Conservation (phyloP, 2,888 invertebrate species). For the Bombylius discolor region DNA sequence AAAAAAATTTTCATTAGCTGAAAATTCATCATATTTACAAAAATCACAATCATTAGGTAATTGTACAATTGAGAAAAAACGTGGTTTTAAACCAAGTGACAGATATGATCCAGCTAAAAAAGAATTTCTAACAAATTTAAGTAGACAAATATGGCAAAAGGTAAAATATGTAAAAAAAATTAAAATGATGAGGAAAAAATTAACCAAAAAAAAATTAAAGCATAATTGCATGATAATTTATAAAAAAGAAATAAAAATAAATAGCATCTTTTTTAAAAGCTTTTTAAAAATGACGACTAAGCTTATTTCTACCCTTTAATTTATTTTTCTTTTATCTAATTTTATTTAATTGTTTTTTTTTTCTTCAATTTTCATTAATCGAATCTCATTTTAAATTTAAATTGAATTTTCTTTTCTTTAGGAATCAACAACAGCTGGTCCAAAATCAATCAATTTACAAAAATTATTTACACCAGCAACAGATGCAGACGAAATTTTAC, state of each 20-base stretch:
- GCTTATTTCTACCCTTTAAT: no score
- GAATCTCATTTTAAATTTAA: neutral
- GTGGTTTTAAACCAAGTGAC: conserved; percentile 79
- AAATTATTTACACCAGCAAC: conserved; percentile 82
- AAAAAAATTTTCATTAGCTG: neutral
- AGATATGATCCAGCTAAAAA: conserved; percentile 63
- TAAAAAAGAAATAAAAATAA: no score
- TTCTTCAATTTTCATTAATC: neutral
- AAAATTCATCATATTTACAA: conserved; percentile 18
- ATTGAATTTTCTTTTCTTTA: conserved; percentile 13
- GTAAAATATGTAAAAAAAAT: conserved; percentile 35
- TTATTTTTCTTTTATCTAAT: neutral
- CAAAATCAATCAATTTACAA: conserved; percentile 57
- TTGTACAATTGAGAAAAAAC: conserved; percentile 52
- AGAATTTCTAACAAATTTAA: conserved; percentile 65
- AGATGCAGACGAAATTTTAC: conserved; percentile 63
- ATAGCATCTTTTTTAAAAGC: neutral
- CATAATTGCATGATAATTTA: neutral
- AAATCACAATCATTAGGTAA: conserved; percentile 40
- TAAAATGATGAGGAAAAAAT: no score
- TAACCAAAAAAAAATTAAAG: no score
- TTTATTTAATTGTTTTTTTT: neutral
- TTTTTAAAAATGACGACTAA: neutral
- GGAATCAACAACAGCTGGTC: neutral
- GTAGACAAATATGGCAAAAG: conserved; percentile 60